These are phyloP conservation scores for Anguilla pacifica DNA, from an alignment of 2,797 vertebrate species.

Conservation along the genomic window DNA sequence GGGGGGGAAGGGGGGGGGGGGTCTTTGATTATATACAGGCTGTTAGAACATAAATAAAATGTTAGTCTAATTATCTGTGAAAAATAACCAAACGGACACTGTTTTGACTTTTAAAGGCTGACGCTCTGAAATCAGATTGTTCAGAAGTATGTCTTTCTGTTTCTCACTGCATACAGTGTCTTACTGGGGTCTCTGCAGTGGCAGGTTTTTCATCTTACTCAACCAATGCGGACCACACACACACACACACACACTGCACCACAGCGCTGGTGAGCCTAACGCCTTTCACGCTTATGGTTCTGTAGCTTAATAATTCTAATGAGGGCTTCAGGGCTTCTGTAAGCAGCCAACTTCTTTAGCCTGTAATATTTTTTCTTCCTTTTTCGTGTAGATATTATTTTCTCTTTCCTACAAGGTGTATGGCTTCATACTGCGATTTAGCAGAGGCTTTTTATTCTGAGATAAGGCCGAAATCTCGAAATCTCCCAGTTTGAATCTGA, in stretches of 20 bases:
- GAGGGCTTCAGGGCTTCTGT: neutral
- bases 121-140: too few species aligned
- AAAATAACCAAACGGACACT: neutral
- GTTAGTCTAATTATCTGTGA: neutral
- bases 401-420: neutral
- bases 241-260: neutral
- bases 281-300: neutral
- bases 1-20: neutral
- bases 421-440: neutral
- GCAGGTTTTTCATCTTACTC: neutral
- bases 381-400: neutral
- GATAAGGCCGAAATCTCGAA: constrained; percentile 14
- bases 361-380: neutral
- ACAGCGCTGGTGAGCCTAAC: neutral
- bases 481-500: neutral
- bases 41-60: neutral
- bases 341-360: neutral
- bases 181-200: too few species aligned
- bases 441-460: constrained; percentile 12
- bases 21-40: too few species aligned
- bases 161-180: too few species aligned
- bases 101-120: too few species aligned
- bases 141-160: too few species aligned
- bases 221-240: neutral
- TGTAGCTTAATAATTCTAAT: neutral